phyloP scores from a whole-genome alignment of 2,888 invertebrate genomes.

The Caprella mutica region DNA sequence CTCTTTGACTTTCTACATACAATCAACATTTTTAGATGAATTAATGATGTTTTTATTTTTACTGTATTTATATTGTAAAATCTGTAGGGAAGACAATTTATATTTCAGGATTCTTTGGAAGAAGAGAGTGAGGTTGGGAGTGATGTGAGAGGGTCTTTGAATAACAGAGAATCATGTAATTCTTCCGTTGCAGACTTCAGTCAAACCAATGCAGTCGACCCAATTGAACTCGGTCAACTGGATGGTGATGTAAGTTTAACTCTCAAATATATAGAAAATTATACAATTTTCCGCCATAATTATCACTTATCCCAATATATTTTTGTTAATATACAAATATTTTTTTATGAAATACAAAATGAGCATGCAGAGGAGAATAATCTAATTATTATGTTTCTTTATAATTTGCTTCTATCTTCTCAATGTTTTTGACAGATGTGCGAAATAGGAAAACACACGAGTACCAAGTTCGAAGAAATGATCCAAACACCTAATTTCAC shows the following conservation, averaged over 20 bases:
- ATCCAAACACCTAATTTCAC: constrained; percentile 31
- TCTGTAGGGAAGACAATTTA: too few species aligned
- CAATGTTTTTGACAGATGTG: constrained; percentile 1
- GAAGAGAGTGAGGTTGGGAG: constrained; percentile 8
- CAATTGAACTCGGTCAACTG: background rate
- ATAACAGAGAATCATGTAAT: background rate
- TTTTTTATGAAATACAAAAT: background rate
- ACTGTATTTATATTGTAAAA: too few species aligned
- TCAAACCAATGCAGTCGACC: constrained; percentile 2
- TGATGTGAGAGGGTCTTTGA: too few species aligned
- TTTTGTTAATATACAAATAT: background rate
- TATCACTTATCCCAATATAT: background rate
- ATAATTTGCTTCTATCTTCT: background rate
- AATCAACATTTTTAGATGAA: too few species aligned
- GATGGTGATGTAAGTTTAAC: constrained; percentile 9
- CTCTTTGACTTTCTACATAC: too few species aligned
- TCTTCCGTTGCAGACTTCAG: constrained; percentile 12
- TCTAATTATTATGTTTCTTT: background rate
- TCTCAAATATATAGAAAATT: background rate
- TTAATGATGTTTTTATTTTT: too few species aligned
- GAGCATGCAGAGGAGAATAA: background rate
- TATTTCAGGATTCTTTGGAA: constrained; percentile 9
- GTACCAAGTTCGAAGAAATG: constrained; percentile 32
- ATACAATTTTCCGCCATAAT: background rate
- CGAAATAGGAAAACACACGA: constrained; percentile 13